phyloP scores from a whole-genome alignment of 2,888 invertebrate species.

The Melikaiella ostensackeni region DNA sequence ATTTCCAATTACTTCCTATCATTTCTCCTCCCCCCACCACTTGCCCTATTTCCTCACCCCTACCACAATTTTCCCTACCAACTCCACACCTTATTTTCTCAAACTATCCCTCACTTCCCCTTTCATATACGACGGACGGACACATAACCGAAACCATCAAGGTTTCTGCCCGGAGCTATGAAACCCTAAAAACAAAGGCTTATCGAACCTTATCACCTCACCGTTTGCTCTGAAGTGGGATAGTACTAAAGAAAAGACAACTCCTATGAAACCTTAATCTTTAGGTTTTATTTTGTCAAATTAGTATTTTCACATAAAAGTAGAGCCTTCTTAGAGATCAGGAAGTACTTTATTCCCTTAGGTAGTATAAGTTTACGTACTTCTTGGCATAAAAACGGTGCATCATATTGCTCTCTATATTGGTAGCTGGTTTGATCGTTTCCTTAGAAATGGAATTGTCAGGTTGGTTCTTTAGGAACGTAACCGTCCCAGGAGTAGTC shows the following conservation, averaged over 20 bases:
- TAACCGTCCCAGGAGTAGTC: conserved; percentile 16
- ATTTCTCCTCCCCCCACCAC: too few relatives aligned
- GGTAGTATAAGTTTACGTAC: conserved; percentile 26
- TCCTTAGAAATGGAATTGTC: conserved; percentile 38
- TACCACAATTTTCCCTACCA: too few relatives aligned
- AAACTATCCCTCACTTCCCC: too few relatives aligned
- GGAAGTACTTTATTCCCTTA: background rate
- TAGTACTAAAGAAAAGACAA: background rate
- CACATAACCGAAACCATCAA: too few relatives aligned
- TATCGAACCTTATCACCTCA: background rate
- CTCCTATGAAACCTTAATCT: background rate
- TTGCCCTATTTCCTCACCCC: too few relatives aligned
- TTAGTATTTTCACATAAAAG: background rate
- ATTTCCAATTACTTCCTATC: too few relatives aligned
- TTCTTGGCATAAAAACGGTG: background rate
- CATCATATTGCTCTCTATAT: conserved; percentile 16
- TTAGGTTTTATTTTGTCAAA: background rate
- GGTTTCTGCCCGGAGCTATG: too few relatives aligned
- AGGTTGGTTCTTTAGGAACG: conserved; percentile 22
- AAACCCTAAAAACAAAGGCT: background rate
- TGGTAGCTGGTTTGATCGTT: conserved; percentile 29
- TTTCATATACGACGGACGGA: too few relatives aligned
- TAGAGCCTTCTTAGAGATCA: background rate
- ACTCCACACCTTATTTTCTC: too few relatives aligned
- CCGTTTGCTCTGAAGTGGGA: background rate